Conservation (phyloP, 1,140 invertebrate species). For the Pomacea maculata region DNA sequence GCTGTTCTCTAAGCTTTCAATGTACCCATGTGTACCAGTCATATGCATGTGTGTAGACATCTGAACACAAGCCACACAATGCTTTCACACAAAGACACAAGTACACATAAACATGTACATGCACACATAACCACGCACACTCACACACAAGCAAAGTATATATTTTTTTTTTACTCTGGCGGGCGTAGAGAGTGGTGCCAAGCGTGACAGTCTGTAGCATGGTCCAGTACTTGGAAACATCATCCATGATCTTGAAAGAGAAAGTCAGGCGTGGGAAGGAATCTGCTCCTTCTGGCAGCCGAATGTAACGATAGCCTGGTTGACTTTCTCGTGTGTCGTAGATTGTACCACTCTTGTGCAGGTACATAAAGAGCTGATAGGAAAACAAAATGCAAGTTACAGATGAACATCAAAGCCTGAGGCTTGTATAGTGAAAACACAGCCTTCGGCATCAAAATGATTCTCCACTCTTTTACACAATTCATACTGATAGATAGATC, state of each 20-base stretch:
- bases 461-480: too few species aligned
- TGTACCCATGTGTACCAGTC: too few species aligned
- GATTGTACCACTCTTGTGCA: conserved; percentile 73
- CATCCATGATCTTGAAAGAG: conserved; percentile 69
- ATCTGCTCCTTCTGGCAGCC: conserved; percentile 54
- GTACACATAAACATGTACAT: neutral
- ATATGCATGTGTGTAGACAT: too few species aligned
- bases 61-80: too few species aligned
- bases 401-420: too few species aligned
- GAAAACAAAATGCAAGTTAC: neutral
- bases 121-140: neutral
- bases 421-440: too few species aligned
- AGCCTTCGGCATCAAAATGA: too few species aligned
- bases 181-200: conserved; percentile 72
- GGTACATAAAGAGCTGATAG: conserved; percentile 73
- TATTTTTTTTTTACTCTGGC: neutral
- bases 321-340: conserved; percentile 74
- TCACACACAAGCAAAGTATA: neutral
- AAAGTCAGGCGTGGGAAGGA: conserved; percentile 70
- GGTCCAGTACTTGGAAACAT: conserved; percentile 77
- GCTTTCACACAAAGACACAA: neutral
- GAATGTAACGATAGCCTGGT: conserved; percentile 74
- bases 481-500: too few species aligned
- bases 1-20: too few species aligned
- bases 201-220: conserved; percentile 76